Base-by-base conservation (phyloP, 2,888 invertebrate genomes). In the Lycophotia porphyrea region DNA sequence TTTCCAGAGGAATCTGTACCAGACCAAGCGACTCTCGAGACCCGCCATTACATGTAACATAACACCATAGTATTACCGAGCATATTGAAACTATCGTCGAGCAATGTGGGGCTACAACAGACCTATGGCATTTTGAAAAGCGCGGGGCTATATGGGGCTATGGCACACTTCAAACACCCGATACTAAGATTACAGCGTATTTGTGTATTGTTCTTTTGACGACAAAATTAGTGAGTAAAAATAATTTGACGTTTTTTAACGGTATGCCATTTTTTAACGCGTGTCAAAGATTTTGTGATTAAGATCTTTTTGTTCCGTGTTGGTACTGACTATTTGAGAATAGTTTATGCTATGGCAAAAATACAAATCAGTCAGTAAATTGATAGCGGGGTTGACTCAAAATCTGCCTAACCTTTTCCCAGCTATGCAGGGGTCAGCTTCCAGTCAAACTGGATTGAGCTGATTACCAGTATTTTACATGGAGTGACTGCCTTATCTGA, bases 31-130 rank as follows among this genome's bases (percentile, higher is more conserved):
- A 36, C 1, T 55, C 39, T 44, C 13, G 34, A 52, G 68, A 71
- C 73, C 39, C 0, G 27, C 66, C 1, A 74, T 83, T 74, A 82
- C 5, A 60, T 68, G 88, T 52, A 86, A 87, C 58, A 0, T n/a
- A 58, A 87, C 69, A 87, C 86, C 71, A 44, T 81, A 55, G 44
- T 63, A 82, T 84, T 86, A 87, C 7, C 8, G 8, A 64, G 31
- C 61, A 52, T 47, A 58, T 24, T 27, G 9, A 44, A 71, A 47
- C 34, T 15, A n/a, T 34, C 31, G 49, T 31, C 47, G 34, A 52
- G 52, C 44, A 58, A 39, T 36, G 39, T 36, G 44, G 24, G 74
- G 55, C 55, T 55, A 27, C 58, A 44, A 36, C 42, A 18, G 24
- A 44, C 4, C 34, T 27, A 24, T 55, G 31, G 0, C 24, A 4